Base-by-base conservation (phyloP, 2,113 vertebrate species). In the Siniperca knerii region DNA sequence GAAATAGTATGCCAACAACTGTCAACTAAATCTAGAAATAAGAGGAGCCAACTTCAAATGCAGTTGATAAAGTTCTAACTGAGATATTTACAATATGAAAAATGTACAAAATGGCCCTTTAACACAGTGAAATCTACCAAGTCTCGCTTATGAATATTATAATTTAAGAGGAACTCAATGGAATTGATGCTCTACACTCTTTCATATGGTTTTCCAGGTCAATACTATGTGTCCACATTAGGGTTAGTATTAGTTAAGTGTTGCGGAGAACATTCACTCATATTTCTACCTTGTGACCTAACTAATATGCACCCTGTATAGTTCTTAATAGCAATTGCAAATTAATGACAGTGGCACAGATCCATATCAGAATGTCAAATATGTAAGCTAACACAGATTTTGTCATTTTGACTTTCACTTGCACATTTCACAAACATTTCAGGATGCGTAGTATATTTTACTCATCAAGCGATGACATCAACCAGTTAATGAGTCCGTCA, bases 11-110 rank as follows among this genome's bases (percentile, higher is more conserved):
- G 90, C 82, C 88, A 68, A 92, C 91, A 84, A 93, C 81, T 84
- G 89, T 84, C 79, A 94, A 93, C 90, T 90, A 93, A 94, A 93
- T 86, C 93, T 93, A 92, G 90, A 95, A 95, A 93, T 83, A 85
- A 93, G 92, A 92, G 87, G 77, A 95, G 71, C 87, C 87, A 85
- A 84, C 85, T 85, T 90, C 87, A 86, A 90, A 90, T 77, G 88
- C 55, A 84, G 85, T 82, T 82, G 81, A 89, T 90, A 89, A 90
- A 89, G 85, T 89, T 84, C 81, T 82, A 88, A 91, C 87, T 29
- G 85, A 93, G 84, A 92, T 94, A 95, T 95, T 92, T 94, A 95
- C 94, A 95, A 65, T 89, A 93, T 94, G 92, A 92, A 93, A 94
- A 93, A 92, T 94, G 82, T 93, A 94, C 93, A 95, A 93, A 93